These are phyloP conservation scores for Eulithis testata DNA, from an alignment of 2,888 invertebrate species.

Conservation along the genomic window DNA sequence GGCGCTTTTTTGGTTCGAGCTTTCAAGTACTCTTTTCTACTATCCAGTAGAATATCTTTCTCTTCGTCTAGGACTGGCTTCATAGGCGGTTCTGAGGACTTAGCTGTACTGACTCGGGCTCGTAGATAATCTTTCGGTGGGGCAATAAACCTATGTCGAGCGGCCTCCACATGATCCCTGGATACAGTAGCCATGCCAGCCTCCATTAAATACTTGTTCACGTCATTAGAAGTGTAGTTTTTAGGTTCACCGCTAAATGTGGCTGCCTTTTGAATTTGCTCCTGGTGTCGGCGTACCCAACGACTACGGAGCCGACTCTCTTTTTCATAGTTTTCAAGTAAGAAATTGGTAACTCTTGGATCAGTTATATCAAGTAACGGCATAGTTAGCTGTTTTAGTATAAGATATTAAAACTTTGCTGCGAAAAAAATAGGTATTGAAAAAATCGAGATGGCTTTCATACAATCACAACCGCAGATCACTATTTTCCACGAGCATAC, in stretches of 20 bases:
- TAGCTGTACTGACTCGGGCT: conserved; percentile 5
- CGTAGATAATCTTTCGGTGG: conserved; percentile 23
- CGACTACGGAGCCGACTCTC: conserved; percentile 37
- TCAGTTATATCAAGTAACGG: conserved; percentile 36
- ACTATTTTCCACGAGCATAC: too few species aligned
- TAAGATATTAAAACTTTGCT: background rate
- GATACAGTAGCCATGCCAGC: conserved; percentile 31
- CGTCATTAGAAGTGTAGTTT: conserved; percentile 32
- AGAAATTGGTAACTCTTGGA: conserved; percentile 26
- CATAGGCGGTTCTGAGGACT: conserved; percentile 17
- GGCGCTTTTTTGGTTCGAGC: conserved; percentile 33
- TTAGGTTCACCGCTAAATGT: conserved; percentile 32
- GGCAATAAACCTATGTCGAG: conserved; percentile 23
- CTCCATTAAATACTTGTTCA: conserved; percentile 22
- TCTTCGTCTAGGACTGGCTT: conserved; percentile 10
- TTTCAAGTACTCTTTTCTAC: conserved; percentile 40
- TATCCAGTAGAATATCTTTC: conserved; percentile 28
- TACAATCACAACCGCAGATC: too few species aligned
- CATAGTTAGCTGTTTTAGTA: conserved; percentile 3
- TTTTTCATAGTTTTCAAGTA: conserved; percentile 42
- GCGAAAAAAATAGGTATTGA: too few species aligned
- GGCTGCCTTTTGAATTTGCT: conserved; percentile 26
- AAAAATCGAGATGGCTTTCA: background rate
- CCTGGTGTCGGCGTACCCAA: conserved; percentile 33
- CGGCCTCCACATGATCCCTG: conserved; percentile 24